Conservation (phyloP, 2,888 invertebrate genomes). For the Ellobium chinense region DNA sequence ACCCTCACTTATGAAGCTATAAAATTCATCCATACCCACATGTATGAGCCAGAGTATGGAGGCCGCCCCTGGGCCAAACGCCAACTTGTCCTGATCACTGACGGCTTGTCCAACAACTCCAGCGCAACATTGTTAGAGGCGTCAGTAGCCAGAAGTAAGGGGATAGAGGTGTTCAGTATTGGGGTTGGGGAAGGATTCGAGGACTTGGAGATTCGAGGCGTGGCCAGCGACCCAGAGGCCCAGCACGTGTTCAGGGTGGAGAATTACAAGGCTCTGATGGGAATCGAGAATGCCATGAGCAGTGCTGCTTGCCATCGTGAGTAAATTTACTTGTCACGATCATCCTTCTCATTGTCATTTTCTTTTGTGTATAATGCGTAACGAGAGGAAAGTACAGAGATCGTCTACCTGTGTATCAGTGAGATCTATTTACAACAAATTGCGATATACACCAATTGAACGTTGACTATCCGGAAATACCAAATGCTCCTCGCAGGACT, state of each 20-base stretch:
- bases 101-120: slow-evolving; percentile 55
- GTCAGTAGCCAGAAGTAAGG: slow-evolving; percentile 48
- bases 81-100: slow-evolving; percentile 65
- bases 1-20: slow-evolving; percentile 61
- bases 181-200: slow-evolving; percentile 62
- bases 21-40: slow-evolving; percentile 45
- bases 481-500: no score
- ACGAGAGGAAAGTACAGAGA: no score
- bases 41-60: slow-evolving; percentile 55
- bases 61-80: slow-evolving; percentile 55
- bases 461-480: no score
- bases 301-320: slow-evolving; percentile 61
- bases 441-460: no score
- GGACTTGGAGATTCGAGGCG: slow-evolving; percentile 55
- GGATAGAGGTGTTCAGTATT: slow-evolving; percentile 61
- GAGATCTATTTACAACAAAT: no score
- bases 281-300: slow-evolving; percentile 58
- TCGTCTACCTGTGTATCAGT: no score
- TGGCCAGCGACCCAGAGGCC: slow-evolving; percentile 62
- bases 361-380: no score
- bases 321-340: no score
- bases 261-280: slow-evolving; percentile 57
- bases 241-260: slow-evolving; percentile 62
- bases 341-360: no score
- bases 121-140: slow-evolving; percentile 50